Evolutionary conservation across 2,888 invertebrate species (phyloP).

Genomic region (Lypha dubia): DNA sequence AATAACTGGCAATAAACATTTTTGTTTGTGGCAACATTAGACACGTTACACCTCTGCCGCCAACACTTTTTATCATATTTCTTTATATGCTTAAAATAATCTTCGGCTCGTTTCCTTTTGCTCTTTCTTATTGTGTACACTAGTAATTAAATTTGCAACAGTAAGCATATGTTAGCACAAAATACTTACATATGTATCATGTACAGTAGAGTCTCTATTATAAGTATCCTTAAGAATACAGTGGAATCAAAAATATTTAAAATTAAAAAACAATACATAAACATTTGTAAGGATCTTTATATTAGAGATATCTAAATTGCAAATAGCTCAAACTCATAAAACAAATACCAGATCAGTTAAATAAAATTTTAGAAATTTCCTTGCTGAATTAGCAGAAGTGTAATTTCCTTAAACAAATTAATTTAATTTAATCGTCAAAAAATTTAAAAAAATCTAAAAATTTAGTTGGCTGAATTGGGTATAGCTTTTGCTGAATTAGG

Average conservation of each 20-base stretch:
- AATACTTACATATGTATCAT: constrained; percentile 3
- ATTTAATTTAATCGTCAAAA: no score
- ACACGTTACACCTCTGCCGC: constrained; percentile 35
- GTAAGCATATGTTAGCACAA: constrained; percentile 28
- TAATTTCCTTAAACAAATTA: not conserved
- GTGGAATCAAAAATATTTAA: no score
- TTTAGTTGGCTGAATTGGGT: no score
- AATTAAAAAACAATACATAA: no score
- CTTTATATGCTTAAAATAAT: not conserved
- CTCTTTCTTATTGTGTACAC: not conserved
- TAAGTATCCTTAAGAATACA: not conserved
- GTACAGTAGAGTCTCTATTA: not conserved
- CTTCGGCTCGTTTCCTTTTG: not conserved
- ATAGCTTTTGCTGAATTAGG: constrained; percentile 6
- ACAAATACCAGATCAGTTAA: no score
- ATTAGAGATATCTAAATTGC: no score
- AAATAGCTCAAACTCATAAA: no score
- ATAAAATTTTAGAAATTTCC: no score
- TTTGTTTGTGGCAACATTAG: not conserved
- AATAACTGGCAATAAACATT: not conserved
- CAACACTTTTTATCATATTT: not conserved
- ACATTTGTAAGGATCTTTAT: no score
- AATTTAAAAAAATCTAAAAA: no score
- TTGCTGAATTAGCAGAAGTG: not conserved
- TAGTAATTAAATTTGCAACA: constrained; percentile 17